Evolutionary conservation across 2,888 invertebrate genomes (phyloP).

Genomic region (Terebella lapidaria): DNA sequence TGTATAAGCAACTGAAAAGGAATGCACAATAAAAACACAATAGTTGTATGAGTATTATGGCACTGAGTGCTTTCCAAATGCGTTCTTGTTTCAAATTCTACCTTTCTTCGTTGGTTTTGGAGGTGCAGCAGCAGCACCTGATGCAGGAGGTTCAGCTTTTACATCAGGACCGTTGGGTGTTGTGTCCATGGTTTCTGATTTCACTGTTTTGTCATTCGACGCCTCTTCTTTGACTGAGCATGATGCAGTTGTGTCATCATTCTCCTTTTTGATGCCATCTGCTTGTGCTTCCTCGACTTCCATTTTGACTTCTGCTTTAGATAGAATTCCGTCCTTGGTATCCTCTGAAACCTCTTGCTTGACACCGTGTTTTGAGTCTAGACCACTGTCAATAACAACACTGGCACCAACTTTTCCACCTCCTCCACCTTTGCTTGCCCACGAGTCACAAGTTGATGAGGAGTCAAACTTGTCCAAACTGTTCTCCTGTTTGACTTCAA

Average conservation of each 20-base stretch:
- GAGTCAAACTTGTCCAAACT: background rate
- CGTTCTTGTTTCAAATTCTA: no score
- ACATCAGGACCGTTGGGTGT: no score
- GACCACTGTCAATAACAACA: background rate
- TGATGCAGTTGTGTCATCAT: no score
- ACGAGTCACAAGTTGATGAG: background rate
- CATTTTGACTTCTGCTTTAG: background rate
- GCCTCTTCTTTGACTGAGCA: no score
- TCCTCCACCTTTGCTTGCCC: background rate
- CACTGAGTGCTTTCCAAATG: no score
- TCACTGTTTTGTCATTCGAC: background rate
- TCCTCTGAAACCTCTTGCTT: background rate
- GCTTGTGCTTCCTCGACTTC: background rate
- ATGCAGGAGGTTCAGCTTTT: no score
- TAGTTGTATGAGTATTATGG: no score
- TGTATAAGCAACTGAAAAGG: no score
- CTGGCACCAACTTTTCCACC: background rate
- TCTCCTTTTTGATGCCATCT: background rate
- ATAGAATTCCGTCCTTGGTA: no score
- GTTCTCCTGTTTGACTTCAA: slow-evolving; percentile 1
- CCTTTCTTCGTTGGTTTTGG: background rate
- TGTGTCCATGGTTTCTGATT: background rate
- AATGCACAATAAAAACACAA: no score
- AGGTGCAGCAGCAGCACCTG: background rate
- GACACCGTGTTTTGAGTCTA: background rate